These are phyloP conservation scores for Siphlonurus alternatus DNA, from an alignment of 2,888 invertebrate species.

Conservation along the genomic window DNA sequence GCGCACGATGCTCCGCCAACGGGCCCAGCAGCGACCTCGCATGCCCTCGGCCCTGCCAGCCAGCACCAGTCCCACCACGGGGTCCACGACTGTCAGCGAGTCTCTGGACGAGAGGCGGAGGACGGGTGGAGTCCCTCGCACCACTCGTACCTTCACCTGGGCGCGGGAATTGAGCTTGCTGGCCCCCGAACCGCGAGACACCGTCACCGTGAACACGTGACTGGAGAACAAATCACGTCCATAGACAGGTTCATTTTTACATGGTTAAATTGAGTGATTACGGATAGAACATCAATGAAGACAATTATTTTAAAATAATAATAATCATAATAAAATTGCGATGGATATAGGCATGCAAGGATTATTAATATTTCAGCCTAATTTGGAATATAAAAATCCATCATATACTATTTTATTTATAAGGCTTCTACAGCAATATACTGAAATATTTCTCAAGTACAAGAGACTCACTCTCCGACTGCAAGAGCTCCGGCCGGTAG, in stretches of 20 bases:
- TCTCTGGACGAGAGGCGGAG: slow-evolving; percentile 1
- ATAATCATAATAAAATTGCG: no score
- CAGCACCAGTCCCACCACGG: slow-evolving; percentile 8
- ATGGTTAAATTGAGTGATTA: no score
- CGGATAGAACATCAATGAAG: no score
- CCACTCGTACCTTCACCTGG: slow-evolving; percentile 8
- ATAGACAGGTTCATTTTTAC: neutral
- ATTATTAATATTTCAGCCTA: no score
- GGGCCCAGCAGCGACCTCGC: slow-evolving; percentile 10
- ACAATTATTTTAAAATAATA: no score
- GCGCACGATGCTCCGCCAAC: slow-evolving; percentile 11
- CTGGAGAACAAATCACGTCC: neutral
- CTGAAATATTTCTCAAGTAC: no score
- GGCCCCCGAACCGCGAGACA: slow-evolving; percentile 7
- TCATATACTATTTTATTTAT: no score
- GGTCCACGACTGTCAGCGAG: slow-evolving; percentile 9
- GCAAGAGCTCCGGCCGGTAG: slow-evolving; percentile 10
- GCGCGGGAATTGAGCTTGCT: neutral
- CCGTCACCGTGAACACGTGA: slow-evolving; percentile 10
- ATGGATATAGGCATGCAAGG: no score
- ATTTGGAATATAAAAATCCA: no score
- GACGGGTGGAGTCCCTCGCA: slow-evolving; percentile 10
- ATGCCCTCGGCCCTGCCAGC: slow-evolving; percentile 7
- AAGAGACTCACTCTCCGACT: slow-evolving; percentile 13
- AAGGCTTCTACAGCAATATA: no score